Percentiles rank a stretch among this genome's conserved stretches.
Conservation (phyloP, 2,888 invertebrate species). For the Venustoraphidia nigricollis region DNA sequence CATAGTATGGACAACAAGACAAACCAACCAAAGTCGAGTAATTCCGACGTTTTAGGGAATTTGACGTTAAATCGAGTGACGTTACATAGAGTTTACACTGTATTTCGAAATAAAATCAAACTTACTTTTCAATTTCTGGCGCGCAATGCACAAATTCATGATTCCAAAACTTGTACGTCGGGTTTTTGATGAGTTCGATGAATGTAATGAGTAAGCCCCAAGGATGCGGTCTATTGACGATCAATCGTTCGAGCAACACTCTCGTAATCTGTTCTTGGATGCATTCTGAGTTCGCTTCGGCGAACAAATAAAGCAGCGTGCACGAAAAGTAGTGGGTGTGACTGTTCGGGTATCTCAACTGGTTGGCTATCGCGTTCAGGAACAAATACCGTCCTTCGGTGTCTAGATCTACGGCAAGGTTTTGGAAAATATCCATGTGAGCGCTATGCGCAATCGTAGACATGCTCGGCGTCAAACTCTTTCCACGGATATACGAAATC, state of each 20-base stretch:
- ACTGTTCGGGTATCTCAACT: conserved; percentile 96
- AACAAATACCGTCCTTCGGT: conserved; percentile 96
- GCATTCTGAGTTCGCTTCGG: conserved; percentile 92
- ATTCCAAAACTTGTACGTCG: conserved; percentile 95
- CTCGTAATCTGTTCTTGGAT: conserved; percentile 97
- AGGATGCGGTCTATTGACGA: conserved; percentile 97
- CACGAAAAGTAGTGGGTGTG: conserved; percentile 99
- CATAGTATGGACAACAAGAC: too few relatives aligned
- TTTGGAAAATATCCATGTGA: conserved; percentile 99
- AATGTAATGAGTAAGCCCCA: conserved; percentile 99
- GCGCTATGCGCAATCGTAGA: conserved; percentile 96
- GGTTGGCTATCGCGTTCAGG: conserved; percentile 97
- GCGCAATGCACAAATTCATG: conserved; percentile 99
- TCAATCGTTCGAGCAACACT: conserved; percentile 88
- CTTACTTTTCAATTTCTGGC: conserved; percentile 97
- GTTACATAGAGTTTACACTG: too few relatives aligned
- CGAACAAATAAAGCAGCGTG: conserved; percentile 89
- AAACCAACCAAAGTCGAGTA: too few relatives aligned
- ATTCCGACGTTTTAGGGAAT: too few relatives aligned
- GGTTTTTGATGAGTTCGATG: conserved; percentile 97
- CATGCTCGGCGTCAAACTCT: conserved; percentile 87
- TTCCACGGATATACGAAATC: conserved; percentile 77
- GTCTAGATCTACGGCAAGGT: conserved; percentile 93
- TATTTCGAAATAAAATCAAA: conserved; percentile 13
- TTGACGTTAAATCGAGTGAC: too few relatives aligned